Evolutionary conservation across 1,140 invertebrate species (phyloP).

Genomic region (Sitophilus oryzae): DNA sequence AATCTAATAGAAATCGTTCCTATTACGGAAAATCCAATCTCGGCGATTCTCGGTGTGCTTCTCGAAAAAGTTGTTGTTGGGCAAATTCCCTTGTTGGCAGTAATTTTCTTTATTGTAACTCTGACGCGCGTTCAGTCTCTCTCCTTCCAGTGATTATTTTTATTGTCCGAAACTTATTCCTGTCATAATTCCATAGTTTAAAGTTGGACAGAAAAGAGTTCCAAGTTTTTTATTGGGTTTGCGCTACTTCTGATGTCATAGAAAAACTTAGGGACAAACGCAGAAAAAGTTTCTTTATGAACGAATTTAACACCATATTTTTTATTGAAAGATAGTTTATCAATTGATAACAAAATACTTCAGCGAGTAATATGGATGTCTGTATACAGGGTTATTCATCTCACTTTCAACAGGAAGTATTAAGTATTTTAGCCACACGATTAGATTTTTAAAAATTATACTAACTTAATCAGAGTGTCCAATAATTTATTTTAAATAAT

Average conservation of each 20-base stretch:
- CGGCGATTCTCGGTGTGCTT: constrained; percentile 9
- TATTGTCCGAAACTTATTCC: background rate
- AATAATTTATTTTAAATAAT: too few relatives aligned
- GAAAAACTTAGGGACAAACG: too few relatives aligned
- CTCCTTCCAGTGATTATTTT: background rate
- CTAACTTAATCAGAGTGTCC: too few relatives aligned
- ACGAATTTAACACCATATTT: background rate
- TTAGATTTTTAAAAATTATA: too few relatives aligned
- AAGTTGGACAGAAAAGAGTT: background rate
- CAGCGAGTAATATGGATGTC: background rate
- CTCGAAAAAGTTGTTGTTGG: constrained; percentile 14
- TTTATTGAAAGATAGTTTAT: background rate
- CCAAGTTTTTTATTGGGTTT: too few relatives aligned
- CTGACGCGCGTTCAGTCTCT: background rate
- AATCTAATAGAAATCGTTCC: constrained; percentile 12
- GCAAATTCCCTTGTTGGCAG: constrained; percentile 2
- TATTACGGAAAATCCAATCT: constrained; percentile 19
- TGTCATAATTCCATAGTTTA: background rate
- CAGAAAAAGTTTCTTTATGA: too few relatives aligned
- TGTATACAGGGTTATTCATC: too few relatives aligned
- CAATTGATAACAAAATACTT: background rate
- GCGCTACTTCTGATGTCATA: too few relatives aligned
- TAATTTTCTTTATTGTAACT: constrained; percentile 9
- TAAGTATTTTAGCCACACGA: too few relatives aligned
- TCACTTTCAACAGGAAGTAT: too few relatives aligned